Percentiles rank a stretch among this genome's conserved stretches.
phyloP scores from a whole-genome alignment of 2,797 vertebrate genomes.

The Australoheros facetus region DNA sequence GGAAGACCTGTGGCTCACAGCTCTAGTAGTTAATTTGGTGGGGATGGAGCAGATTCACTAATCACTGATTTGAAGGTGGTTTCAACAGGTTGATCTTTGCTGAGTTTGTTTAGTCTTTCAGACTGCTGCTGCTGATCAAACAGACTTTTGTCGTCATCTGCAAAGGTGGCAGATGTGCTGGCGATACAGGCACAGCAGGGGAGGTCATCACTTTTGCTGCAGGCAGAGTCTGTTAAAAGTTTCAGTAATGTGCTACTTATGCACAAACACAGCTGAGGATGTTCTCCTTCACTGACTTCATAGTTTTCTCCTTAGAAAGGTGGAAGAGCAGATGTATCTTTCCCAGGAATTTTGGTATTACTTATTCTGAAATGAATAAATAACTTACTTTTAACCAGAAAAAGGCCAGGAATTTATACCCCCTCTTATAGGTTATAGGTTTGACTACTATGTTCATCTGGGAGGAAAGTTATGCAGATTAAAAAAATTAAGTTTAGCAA shows the following conservation, averaged over 20 bases:
- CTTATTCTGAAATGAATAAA: slow-evolving; percentile 1
- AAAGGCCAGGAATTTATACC: background rate
- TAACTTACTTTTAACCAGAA: background rate
- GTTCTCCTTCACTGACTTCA: slow-evolving; percentile 51
- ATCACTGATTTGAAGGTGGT: slow-evolving; percentile 1
- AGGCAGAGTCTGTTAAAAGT: slow-evolving; percentile 70
- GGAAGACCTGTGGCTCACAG: background rate
- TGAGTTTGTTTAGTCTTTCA: slow-evolving; percentile 42
- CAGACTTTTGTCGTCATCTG: slow-evolving; percentile 64
- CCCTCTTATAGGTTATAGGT: background rate
- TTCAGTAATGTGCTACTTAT: slow-evolving; percentile 71
- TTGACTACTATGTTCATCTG: background rate
- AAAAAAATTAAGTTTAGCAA: background rate
- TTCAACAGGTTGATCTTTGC: slow-evolving; percentile 33
- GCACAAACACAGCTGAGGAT: slow-evolving; percentile 62
- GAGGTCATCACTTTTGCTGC: slow-evolving; percentile 67
- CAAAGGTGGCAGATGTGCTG: slow-evolving; percentile 69
- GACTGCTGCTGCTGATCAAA: slow-evolving; percentile 52
- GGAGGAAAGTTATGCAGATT: background rate
- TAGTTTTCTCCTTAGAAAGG: slow-evolving; percentile 26
- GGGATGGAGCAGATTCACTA: slow-evolving; percentile 5
- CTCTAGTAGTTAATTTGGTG: slow-evolving; percentile 26
- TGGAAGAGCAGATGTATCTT: slow-evolving; percentile 10
- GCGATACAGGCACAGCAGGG: slow-evolving; percentile 64
- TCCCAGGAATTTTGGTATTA: background rate